These are phyloP conservation scores for Osmerus mordax DNA, from an alignment of 2,113 vertebrate species.

Conservation along the genomic window DNA sequence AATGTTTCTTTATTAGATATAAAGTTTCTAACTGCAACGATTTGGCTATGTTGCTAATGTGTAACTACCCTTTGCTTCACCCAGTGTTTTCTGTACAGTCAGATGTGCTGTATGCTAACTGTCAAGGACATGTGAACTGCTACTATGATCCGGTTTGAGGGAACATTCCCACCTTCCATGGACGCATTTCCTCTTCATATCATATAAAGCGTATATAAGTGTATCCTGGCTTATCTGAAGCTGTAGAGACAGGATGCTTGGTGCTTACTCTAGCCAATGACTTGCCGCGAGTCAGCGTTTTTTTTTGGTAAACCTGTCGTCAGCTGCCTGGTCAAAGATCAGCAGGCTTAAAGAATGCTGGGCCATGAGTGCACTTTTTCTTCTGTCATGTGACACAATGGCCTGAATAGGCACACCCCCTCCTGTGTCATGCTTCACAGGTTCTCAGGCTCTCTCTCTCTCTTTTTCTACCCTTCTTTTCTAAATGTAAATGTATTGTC, in stretches of 20 bases:
- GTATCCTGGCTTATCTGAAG: slow-evolving; percentile 17
- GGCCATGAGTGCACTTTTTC: slow-evolving; percentile 29
- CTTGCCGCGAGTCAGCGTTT: slow-evolving; percentile 55
- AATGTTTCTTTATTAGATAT: neutral
- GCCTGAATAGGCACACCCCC: slow-evolving; percentile 46
- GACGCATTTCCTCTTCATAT: neutral
- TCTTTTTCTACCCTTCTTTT: neutral
- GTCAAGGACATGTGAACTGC: neutral
- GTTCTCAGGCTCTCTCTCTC: neutral
- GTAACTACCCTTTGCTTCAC: neutral
- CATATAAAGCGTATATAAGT: neutral
- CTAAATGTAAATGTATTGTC: neutral
- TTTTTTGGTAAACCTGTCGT: slow-evolving; percentile 34
- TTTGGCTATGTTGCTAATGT: neutral
- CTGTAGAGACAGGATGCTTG: slow-evolving; percentile 44
- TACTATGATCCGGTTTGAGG: neutral
- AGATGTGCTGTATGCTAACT: no score
- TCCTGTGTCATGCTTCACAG: neutral
- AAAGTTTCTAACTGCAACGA: neutral
- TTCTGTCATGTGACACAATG: slow-evolving; percentile 61
- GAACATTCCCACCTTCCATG: neutral
- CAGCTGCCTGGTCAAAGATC: slow-evolving; percentile 63
- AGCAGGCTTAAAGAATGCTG: slow-evolving; percentile 45
- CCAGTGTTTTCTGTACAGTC: neutral
- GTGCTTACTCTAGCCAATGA: slow-evolving; percentile 37